Base-by-base conservation (phyloP, 2,888 invertebrate species). In the Andrena hattorfiana region DNA sequence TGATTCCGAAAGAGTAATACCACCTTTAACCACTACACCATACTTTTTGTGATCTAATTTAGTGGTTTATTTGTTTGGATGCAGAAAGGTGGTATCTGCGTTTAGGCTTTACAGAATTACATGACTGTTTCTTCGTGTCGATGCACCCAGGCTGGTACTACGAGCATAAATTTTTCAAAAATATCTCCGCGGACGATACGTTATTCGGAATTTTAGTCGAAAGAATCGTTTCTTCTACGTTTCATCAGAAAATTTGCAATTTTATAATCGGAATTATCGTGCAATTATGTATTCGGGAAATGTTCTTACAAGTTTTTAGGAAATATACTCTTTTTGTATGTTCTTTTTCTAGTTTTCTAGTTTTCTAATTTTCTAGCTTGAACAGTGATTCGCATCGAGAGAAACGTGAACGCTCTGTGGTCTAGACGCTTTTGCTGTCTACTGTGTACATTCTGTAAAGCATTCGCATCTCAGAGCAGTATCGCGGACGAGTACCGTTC, bases 1-100 rank as follows among this genome's bases (percentile, higher is more conserved):
- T 10, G 99, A 99, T 94, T 96, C 96, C 28, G 98, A 99, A 91
- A 95, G 99, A 91, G 97, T 99, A 92, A 97, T 99, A 93, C 99
- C 99, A 78, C 97, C 97, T 72, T 96, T 98, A 94, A 98, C 97
- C 91, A 97, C 98, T 74, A 99, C 99, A 84, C 99, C 99, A 26
- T 99, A 99, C 95, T 99, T 99, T 95, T 97, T 99, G 95, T 99
- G 96, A 94, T 94, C 93, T 88, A 90, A 87, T 90, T 90, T 91
- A 83, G 89, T 85, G 85, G 85, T 90, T 89, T 89, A 87, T 87
- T 87, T 88, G 83, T 89, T 89, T 88, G 87, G 87, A 89, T 85
- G 85, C 88, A 88, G 89, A 88, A 85, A 70, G 86, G 86, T 87
- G 86, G 86, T 89, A 82, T 86, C 83, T 85, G 85, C 73, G 85